A percentile compares a stretch with the other conserved stretches of the same genome.
Evolutionary conservation across 1,140 invertebrate genomes (phyloP).

Genomic region (Drosophila persimilis): DNA sequence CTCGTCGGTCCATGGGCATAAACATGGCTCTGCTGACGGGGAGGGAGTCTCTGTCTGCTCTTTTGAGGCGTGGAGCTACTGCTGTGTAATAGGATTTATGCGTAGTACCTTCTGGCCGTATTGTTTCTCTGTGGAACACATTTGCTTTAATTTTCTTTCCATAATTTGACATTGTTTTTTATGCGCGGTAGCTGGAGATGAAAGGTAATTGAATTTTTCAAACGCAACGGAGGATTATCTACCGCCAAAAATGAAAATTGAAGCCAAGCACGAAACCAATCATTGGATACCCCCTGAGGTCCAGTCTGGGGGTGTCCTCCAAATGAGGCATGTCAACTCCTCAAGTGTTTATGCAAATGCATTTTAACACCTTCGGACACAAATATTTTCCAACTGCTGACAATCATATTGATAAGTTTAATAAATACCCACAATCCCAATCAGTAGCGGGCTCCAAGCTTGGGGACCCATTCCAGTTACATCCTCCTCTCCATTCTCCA

Average conservation of each 20-base stretch:
- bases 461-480: too few relatives aligned
- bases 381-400: slow-evolving; percentile 77
- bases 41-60: slow-evolving; percentile 43
- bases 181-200: slow-evolving; percentile 30
- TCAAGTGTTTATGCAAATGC: slow-evolving; percentile 82
- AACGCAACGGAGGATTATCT: too few relatives aligned
- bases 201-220: slow-evolving; percentile 46
- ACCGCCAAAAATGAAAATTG: neutral
- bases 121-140: slow-evolving; percentile 30
- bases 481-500: too few relatives aligned
- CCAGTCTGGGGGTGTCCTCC: slow-evolving; percentile 4
- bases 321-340: slow-evolving; percentile 70
- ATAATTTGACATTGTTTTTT: slow-evolving; percentile 27
- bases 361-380: slow-evolving; percentile 79
- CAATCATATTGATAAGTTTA: slow-evolving; percentile 77
- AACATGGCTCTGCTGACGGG: neutral
- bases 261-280: neutral
- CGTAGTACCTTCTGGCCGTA: slow-evolving; percentile 7
- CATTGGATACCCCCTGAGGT: slow-evolving; percentile 1
- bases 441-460: too few relatives aligned
- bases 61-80: slow-evolving; percentile 77
- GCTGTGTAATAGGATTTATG: slow-evolving; percentile 70
- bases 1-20: neutral
- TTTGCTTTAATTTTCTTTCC: slow-evolving; percentile 6
- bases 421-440: slow-evolving; percentile 49